These are phyloP conservation scores for Cichladusa arquata DNA, from an alignment of 2,113 vertebrate genomes.

Conservation along the genomic window DNA sequence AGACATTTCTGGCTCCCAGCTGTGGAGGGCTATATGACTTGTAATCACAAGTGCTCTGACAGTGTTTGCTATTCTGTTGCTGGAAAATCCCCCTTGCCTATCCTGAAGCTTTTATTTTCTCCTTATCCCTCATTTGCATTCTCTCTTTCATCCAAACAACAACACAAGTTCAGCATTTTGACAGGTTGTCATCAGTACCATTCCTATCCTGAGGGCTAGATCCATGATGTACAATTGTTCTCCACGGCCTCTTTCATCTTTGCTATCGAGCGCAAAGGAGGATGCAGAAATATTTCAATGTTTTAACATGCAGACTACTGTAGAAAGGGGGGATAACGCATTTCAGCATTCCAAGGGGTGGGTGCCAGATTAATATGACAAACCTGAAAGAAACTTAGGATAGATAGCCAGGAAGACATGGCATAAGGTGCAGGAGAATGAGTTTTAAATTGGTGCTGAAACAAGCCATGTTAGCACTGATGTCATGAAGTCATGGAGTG, in stretches of 20 bases:
- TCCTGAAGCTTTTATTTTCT: constrained; percentile 20
- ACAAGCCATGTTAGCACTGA: background rate
- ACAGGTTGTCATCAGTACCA: constrained; percentile 34
- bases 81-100: constrained; percentile 8
- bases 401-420: background rate
- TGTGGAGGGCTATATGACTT: background rate
- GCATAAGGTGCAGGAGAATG: background rate
- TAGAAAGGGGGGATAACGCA: background rate
- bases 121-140: constrained; percentile 49
- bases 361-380: background rate
- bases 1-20: background rate
- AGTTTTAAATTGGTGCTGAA: constrained; percentile 26
- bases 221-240: background rate
- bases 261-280: background rate
- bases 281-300: background rate
- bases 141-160: constrained; percentile 31
- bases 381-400: background rate
- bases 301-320: background rate
- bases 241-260: constrained; percentile 31
- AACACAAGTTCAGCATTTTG: background rate
- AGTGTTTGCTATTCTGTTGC: background rate
- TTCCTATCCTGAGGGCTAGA: constrained; percentile 43
- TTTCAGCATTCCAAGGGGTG: background rate
- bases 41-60: background rate
- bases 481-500: background rate